These are phyloP conservation scores for Eledone cirrhosa DNA, from an alignment of 2,888 invertebrate genomes.

Conservation along the genomic window DNA sequence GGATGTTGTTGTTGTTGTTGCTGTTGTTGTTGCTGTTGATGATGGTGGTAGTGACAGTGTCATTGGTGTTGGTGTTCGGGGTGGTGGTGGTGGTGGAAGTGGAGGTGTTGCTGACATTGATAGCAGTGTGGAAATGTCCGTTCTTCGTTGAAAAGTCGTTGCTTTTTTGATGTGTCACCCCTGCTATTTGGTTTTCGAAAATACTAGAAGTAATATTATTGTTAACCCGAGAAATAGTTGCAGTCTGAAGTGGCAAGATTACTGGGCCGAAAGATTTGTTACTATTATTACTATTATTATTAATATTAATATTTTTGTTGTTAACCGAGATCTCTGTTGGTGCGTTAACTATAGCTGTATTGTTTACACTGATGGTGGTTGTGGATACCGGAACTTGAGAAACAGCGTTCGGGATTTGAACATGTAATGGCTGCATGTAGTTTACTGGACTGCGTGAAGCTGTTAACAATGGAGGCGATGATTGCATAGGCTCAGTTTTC, in stretches of 20 bases:
- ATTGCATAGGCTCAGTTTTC: not conserved
- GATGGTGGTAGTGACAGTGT: no score
- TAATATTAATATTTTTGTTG: no score
- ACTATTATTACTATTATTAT: no score
- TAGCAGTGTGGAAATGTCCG: no score
- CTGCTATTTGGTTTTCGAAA: not conserved
- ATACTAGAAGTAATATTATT: not conserved
- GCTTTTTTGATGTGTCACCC: not conserved
- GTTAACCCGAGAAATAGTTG: not conserved
- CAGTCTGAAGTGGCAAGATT: not conserved
- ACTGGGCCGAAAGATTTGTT: no score
- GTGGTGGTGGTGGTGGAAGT: no score
- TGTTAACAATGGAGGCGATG: not conserved
- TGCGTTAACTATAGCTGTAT: constrained; percentile 32
- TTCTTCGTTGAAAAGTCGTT: no score
- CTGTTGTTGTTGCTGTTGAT: no score
- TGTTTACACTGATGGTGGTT: not conserved
- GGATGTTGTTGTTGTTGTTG: no score
- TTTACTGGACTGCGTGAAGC: not conserved
- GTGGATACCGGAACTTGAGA: not conserved
- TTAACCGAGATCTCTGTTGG: constrained; percentile 36
- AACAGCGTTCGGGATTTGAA: constrained; percentile 43
- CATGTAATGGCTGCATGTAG: constrained; percentile 44
- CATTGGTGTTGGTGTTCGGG: no score
- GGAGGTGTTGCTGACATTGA: no score